These are phyloP conservation scores for Tachyglossus aculeatus DNA, from an alignment of 2,797 vertebrate genomes.

Conservation along the genomic window DNA sequence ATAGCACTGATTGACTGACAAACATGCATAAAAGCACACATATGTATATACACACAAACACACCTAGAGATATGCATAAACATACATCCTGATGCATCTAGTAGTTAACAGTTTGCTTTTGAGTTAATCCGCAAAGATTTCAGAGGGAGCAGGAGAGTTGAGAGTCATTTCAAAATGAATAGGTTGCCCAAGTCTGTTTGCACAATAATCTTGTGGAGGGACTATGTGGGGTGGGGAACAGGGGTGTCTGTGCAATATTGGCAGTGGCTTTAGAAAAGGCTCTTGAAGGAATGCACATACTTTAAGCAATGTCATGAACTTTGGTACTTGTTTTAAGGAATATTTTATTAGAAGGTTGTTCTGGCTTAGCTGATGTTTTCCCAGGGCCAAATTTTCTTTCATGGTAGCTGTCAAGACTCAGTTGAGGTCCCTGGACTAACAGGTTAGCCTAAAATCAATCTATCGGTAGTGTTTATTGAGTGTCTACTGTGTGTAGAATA, in stretches of 20 bases:
- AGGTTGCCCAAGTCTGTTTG: slow-evolving; percentile 5
- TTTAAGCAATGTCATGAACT: slow-evolving; percentile 40
- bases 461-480: too few species aligned
- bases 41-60: too few species aligned
- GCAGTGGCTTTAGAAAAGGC: too few species aligned
- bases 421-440: neutral
- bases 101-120: neutral
- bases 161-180: neutral
- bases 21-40: too few species aligned
- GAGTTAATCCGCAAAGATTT: neutral
- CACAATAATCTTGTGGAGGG: slow-evolving; percentile 25
- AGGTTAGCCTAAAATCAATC: too few species aligned
- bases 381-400: neutral
- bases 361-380: slow-evolving; percentile 27
- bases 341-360: slow-evolving; percentile 18
- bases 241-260: slow-evolving; percentile 6
- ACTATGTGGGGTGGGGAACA: neutral
- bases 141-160: neutral
- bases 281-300: slow-evolving; percentile 31
- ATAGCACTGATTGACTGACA: too few species aligned
- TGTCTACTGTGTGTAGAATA: too few species aligned
- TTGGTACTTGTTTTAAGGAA: slow-evolving; percentile 33
- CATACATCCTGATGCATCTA: neutral
- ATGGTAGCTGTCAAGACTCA: neutral
- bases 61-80: too few species aligned